A percentile compares a stretch with the other conserved stretches of the same genome.
Evolutionary conservation across 2,113 vertebrate genomes (phyloP).

Genomic region (Dipodomys ordii): DNA sequence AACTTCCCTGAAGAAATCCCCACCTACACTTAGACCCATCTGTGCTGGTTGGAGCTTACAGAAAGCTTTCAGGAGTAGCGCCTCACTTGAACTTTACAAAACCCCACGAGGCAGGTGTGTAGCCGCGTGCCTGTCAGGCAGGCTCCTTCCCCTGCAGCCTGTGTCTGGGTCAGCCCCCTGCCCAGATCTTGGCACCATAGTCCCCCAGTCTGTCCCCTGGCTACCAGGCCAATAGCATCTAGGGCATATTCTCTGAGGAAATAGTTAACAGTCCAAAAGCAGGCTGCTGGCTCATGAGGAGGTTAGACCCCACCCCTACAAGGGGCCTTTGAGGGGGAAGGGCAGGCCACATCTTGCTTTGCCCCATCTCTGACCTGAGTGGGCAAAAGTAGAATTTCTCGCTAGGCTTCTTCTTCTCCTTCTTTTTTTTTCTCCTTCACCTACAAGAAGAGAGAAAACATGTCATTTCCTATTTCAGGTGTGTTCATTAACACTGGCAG

Average conservation of each 20-base stretch:
- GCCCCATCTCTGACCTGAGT: neutral
- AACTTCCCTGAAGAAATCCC: neutral
- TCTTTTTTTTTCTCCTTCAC: neutral
- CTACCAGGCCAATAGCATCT: too few species aligned
- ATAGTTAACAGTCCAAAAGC: neutral
- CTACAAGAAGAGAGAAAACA: neutral
- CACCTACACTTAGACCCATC: neutral
- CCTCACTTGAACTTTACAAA: neutral
- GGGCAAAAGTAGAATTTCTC: neutral
- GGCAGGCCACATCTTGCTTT: neutral
- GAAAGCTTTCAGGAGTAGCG: neutral
- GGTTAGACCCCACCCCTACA: neutral
- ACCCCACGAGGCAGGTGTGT: accelerated
- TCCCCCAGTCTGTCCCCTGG: neutral
- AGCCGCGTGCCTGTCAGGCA: accelerated
- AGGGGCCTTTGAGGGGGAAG: too few species aligned
- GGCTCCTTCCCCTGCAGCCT: neutral
- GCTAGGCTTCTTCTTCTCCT: neutral
- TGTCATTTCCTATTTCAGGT: neutral
- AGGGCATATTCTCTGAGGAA: neutral
- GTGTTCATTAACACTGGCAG: neutral
- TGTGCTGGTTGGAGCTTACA: neutral
- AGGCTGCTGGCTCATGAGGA: neutral
- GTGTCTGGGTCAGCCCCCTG: accelerated
- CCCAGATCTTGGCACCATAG: neutral